phyloP scores from a whole-genome alignment of 1,140 invertebrate genomes.

The Chymomyza costata region DNA sequence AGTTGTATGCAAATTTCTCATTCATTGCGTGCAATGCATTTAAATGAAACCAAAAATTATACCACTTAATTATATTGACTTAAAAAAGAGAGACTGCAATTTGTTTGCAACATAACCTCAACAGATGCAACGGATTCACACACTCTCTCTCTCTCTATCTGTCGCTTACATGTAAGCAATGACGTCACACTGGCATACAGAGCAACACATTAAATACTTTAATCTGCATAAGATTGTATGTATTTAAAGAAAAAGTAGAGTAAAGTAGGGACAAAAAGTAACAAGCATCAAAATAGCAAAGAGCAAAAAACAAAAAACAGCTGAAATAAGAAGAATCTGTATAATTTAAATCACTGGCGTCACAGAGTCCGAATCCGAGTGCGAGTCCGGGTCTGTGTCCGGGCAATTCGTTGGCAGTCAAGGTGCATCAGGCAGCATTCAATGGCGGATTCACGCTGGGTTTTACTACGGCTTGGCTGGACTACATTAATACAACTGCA shows the following conservation, averaged over 20 bases:
- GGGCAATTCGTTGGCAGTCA: too few relatives aligned
- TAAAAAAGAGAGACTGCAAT: slow-evolving; percentile 37
- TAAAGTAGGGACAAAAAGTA: not conserved
- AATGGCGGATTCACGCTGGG: slow-evolving; percentile 18
- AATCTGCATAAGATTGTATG: slow-evolving; percentile 40
- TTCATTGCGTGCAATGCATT: slow-evolving; percentile 7
- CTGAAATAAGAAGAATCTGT: slow-evolving; percentile 43
- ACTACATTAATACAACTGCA: slow-evolving; percentile 50
- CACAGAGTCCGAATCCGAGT: slow-evolving; percentile 6
- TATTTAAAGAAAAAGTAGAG: slow-evolving; percentile 23
- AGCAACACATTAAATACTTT: slow-evolving; percentile 28
- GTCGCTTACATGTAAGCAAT: too few relatives aligned
- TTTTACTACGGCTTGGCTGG: too few relatives aligned
- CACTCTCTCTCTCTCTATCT: too few relatives aligned
- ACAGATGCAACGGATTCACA: not conserved
- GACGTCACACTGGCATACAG: slow-evolving; percentile 5
- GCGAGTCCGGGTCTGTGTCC: not conserved
- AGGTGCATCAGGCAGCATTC: slow-evolving; percentile 3
- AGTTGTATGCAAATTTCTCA: not conserved
- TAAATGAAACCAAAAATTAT: slow-evolving; percentile 25
- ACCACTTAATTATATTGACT: slow-evolving; percentile 39
- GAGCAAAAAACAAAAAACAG: slow-evolving; percentile 16
- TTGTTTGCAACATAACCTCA: slow-evolving; percentile 21
- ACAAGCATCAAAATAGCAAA: slow-evolving; percentile 35
- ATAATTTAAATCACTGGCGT: slow-evolving; percentile 59